Conservation (phyloP, 2,113 vertebrate species). For the Oceanodroma tethys region DNA sequence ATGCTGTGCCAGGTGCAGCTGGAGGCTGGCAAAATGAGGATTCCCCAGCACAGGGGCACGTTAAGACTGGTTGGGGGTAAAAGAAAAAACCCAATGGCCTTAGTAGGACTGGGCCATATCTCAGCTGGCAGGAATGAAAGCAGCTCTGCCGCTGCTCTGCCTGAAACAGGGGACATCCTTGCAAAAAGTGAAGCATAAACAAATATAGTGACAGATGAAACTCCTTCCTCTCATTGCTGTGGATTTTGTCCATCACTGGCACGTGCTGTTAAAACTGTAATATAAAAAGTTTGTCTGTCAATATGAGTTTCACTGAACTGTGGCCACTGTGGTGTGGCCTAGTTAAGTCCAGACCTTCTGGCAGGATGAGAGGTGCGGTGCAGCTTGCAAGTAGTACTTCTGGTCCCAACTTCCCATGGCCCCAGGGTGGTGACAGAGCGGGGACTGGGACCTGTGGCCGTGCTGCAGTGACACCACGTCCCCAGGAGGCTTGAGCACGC, state of each 20-base stretch:
- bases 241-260: neutral
- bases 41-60: neutral
- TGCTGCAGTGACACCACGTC: neutral
- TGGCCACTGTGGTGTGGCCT: neutral
- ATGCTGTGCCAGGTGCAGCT: neutral
- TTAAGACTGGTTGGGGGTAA: neutral
- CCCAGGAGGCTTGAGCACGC: neutral
- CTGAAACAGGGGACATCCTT: neutral
- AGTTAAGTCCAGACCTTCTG: neutral
- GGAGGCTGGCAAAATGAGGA: neutral
- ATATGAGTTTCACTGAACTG: neutral
- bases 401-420: neutral
- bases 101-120: neutral
- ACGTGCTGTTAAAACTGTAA: neutral
- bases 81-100: neutral
- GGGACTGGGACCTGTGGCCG: neutral
- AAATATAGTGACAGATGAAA: neutral
- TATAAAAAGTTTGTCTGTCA: neutral
- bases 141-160: neutral
- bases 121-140: neutral
- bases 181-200: neutral
- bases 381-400: neutral
- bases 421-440: accelerated
- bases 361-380: neutral
- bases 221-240: neutral